phyloP scores from a whole-genome alignment of 2,113 vertebrate species.

The Globicephala melas region DNA sequence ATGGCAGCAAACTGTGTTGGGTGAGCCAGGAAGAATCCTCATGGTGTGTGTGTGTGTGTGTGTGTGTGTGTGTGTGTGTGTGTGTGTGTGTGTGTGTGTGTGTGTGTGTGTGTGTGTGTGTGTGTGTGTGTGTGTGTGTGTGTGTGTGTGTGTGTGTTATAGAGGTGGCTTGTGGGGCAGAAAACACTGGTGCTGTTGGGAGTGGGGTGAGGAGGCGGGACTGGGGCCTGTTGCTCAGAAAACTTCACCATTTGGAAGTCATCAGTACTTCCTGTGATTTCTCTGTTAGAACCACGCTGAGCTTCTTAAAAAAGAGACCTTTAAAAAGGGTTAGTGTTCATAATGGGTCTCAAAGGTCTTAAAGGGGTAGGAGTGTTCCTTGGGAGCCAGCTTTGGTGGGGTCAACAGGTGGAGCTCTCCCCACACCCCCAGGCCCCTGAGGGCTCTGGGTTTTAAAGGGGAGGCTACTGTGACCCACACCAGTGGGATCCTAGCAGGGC shows the following conservation, averaged over 20 bases:
- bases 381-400: background rate
- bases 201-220: background rate
- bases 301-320: background rate
- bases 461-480: background rate
- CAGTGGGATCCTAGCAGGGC: background rate
- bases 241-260: background rate
- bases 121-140: background rate
- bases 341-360: background rate
- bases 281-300: background rate
- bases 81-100: too few relatives aligned
- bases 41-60: background rate
- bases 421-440: background rate
- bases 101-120: background rate
- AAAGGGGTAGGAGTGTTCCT: background rate
- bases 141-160: too few relatives aligned
- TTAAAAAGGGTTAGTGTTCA: background rate
- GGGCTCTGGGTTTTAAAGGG: background rate
- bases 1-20: background rate
- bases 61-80: background rate
- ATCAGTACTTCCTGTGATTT: background rate
- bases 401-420: background rate
- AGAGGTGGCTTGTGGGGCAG: background rate
- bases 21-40: background rate
- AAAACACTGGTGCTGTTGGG: background rate
- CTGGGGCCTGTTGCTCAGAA: background rate